These are phyloP conservation scores for Polyommatus iphigenia DNA, from an alignment of 2,888 invertebrate genomes.

Conservation along the genomic window DNA sequence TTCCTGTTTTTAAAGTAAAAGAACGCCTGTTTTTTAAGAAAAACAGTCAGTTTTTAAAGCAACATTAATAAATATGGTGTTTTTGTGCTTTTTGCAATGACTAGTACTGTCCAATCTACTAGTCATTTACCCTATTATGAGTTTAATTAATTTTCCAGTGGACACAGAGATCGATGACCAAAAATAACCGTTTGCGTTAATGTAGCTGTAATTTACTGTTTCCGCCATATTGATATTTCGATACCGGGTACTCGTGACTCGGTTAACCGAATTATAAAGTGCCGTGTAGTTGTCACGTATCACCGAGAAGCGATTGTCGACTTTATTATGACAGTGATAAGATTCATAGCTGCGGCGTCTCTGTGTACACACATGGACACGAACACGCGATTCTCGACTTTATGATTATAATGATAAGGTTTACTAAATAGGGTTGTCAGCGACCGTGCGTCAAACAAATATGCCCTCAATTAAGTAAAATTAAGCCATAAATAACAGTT, in stretches of 20 bases:
- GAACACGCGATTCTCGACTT: neutral
- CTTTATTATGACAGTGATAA: too few relatives aligned
- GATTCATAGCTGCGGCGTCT: too few relatives aligned
- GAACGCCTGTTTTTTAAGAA: too few relatives aligned
- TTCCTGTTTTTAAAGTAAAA: too few relatives aligned
- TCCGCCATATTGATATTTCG: slow-evolving; percentile 11
- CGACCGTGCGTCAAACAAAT: neutral
- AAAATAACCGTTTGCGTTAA: neutral
- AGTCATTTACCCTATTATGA: too few relatives aligned
- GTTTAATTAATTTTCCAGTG: neutral
- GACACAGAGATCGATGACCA: neutral
- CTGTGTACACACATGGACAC: too few relatives aligned
- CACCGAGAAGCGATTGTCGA: neutral
- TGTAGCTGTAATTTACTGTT: neutral
- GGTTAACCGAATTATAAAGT: slow-evolving; percentile 15
- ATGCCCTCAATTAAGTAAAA: neutral
- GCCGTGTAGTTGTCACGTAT: neutral
- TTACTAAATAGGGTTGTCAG: neutral
- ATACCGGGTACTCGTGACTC: slow-evolving; percentile 6
- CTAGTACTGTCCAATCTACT: too few relatives aligned
- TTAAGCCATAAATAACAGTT: neutral
- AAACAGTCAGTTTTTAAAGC: too few relatives aligned
- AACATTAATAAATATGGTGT: too few relatives aligned
- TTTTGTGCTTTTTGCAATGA: too few relatives aligned
- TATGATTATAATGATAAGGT: neutral